Base-by-base conservation (phyloP, 2,888 invertebrate genomes). In the Papilio elwesi region DNA sequence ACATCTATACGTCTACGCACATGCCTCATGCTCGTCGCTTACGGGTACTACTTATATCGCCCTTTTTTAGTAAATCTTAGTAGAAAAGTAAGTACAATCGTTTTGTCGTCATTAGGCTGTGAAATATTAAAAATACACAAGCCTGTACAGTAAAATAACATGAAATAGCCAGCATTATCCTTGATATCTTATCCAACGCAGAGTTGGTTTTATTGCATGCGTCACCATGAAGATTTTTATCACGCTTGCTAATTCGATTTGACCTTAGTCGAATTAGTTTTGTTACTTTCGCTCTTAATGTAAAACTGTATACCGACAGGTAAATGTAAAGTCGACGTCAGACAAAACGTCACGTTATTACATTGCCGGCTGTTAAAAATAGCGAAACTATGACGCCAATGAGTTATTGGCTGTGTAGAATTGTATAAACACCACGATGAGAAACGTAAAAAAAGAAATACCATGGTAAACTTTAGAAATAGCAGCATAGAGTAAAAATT, bases 191-290 rank as follows among this genome's bases (percentile, higher is more conserved):
- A 57, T 57, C 12, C 57, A 57, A 57, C 0, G 57, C 38, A n/a
- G n/a, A 59, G n/a, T n/a, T 59, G 16, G 59, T 38, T 59, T 59
- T 59, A 59, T 59, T n/a, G 38, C 38, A 38, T 59, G 59, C 59
- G 59, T 59, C 59, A 59, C 59, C n/a, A 59, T 59, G 59, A 59
- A 26, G 64, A 48, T 48, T 51, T 48, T 49, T 48, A 49, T 49
- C 64, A 49, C 49, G 63, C 6, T 36, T 51, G 48, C 26, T 49
- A 65, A 51, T 65, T 65, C 51, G 36, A n/a, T 59, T n/a, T 59
- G 38, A 59, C 59, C 59, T 59, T 38, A 59, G 59, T 59, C 59
- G 38, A 59, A 59, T 59, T 59, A 59, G 59, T 59, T 59, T 8
- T 59, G 59, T 59, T 59, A 59, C 59, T 59, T 59, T 59, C 59